phyloP scores from a whole-genome alignment of 2,113 vertebrate species.

The Zapus hudsonius region DNA sequence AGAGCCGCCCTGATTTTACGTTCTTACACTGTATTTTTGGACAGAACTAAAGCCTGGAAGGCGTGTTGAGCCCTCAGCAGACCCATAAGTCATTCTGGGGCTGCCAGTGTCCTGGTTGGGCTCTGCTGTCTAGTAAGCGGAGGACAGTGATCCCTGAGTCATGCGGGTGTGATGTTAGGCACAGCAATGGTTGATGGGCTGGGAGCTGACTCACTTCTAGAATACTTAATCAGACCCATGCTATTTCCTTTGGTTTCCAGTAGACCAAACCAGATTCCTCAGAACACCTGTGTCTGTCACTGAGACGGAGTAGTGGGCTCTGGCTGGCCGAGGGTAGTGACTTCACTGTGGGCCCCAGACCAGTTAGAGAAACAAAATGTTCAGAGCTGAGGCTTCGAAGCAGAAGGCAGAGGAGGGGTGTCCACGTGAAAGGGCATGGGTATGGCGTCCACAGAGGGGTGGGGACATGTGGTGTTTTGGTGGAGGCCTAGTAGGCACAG shows the following conservation, averaged over 20 bases:
- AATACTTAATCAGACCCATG: conserved; percentile 59
- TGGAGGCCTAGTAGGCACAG: background rate
- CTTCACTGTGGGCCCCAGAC: background rate
- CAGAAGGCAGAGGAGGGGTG: background rate
- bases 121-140: conserved; percentile 64
- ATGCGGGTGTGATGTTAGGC: background rate
- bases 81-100: background rate
- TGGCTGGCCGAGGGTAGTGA: background rate
- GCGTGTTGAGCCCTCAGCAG: background rate
- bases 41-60: background rate
- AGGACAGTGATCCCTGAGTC: conserved; percentile 49
- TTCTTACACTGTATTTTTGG: background rate
- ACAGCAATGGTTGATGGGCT: background rate
- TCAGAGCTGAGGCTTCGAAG: background rate
- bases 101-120: background rate
- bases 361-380: background rate
- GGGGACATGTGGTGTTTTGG: background rate
- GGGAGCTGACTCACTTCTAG: conserved; percentile 64
- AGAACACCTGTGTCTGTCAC: conserved; percentile 42
- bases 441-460: background rate
- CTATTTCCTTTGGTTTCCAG: conserved; percentile 63
- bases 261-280: background rate
- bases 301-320: conserved; percentile 45
- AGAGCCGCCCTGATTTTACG: background rate
- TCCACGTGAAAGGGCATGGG: background rate